A percentile compares a stretch with the other conserved stretches of the same genome.
Conservation (phyloP, 2,888 invertebrate genomes). For the Lithophane semibrunnea region DNA sequence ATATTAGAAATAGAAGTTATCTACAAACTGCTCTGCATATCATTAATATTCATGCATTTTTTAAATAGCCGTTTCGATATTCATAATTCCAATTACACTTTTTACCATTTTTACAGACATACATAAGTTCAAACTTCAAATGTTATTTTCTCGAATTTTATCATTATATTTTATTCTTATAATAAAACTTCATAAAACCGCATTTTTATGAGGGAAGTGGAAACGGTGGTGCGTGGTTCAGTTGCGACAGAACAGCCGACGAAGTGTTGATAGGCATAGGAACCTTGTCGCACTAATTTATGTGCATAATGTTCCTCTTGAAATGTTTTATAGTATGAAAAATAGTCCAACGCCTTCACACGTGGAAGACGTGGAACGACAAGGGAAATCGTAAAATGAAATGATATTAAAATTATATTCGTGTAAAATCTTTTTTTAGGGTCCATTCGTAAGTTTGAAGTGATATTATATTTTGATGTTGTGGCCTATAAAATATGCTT, state of each 20-base stretch:
- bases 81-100: slow-evolving; percentile 50
- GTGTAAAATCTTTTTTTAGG: slow-evolving; percentile 70
- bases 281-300: slow-evolving; percentile 82
- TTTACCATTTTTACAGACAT: slow-evolving; percentile 41
- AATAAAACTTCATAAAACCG: slow-evolving; percentile 73
- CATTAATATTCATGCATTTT: slow-evolving; percentile 61
- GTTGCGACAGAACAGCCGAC: slow-evolving; percentile 75
- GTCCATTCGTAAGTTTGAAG: slow-evolving; percentile 57
- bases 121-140: slow-evolving; percentile 40
- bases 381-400: slow-evolving; percentile 73
- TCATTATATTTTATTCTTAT: slow-evolving; percentile 63
- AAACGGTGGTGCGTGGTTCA: slow-evolving; percentile 66
- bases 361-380: slow-evolving; percentile 67
- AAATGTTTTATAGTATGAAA: slow-evolving; percentile 84
- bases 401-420: slow-evolving; percentile 68
- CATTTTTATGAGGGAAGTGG: slow-evolving; percentile 82
- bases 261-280: slow-evolving; percentile 77
- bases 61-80: slow-evolving; percentile 48
- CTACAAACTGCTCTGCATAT: slow-evolving; percentile 35
- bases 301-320: slow-evolving; percentile 77
- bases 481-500: slow-evolving; percentile 56
- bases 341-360: slow-evolving; percentile 73
- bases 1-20: slow-evolving; percentile 33
- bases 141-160: slow-evolving; percentile 45
- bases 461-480: slow-evolving; percentile 59